phyloP scores from a whole-genome alignment of 2,113 vertebrate species.

The Physeter macrocephalus region DNA sequence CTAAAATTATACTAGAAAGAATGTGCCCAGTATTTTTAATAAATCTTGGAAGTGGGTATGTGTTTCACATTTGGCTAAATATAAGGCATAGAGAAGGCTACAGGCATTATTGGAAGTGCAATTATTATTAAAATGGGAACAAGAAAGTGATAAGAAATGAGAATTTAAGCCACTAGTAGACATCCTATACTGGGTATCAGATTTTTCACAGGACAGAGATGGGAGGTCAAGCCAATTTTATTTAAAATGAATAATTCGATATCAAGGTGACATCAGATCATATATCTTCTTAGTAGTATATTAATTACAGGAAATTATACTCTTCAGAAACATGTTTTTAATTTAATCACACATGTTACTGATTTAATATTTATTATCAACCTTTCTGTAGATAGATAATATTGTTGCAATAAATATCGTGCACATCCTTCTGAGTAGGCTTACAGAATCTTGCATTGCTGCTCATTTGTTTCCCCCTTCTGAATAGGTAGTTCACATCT shows the following conservation, averaged over 20 bases:
- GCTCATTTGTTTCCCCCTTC: not conserved
- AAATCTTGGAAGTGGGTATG: not conserved
- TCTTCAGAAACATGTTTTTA: not conserved
- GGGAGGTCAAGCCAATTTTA: not conserved
- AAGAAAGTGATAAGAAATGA: not conserved
- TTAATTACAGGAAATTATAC: not conserved
- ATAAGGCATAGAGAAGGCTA: not conserved
- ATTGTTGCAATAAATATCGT: not conserved
- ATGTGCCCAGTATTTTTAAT: not conserved
- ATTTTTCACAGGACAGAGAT: not conserved
- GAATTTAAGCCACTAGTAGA: not conserved
- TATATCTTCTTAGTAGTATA: not conserved
- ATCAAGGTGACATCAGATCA: not conserved
- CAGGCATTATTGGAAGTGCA: not conserved
- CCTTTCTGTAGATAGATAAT: not conserved
- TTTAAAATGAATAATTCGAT: not conserved
- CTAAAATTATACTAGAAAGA: not conserved
- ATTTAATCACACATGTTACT: not conserved
- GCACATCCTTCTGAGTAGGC: not conserved
- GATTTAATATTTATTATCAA: not conserved
- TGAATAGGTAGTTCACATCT: not conserved
- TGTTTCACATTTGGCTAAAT: not conserved
- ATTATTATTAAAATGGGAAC: not conserved
- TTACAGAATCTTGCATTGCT: not conserved
- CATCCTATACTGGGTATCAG: not conserved